Conservation (phyloP, 2,797 vertebrate species). For the Rhodeus uyekii region DNA sequence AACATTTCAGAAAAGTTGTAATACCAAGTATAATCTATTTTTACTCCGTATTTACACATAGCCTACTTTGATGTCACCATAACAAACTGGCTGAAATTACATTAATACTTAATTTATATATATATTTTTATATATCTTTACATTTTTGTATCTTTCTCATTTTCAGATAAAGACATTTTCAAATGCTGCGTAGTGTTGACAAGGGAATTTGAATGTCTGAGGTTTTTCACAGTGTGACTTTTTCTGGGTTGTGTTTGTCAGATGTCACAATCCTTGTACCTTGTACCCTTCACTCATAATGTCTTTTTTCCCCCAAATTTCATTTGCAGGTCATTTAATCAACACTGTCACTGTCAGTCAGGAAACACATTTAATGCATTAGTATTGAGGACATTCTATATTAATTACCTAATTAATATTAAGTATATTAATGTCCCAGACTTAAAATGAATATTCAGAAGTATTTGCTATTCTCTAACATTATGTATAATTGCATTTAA, state of each 20-base stretch:
- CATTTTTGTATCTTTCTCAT: background rate
- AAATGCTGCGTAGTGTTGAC: background rate
- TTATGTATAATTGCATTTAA: background rate
- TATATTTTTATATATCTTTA: background rate
- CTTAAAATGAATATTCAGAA: background rate
- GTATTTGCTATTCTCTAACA: background rate
- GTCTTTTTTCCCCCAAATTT: slow-evolving; percentile 3
- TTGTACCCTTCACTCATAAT: background rate
- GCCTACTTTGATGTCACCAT: background rate
- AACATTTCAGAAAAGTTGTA: too few species aligned
- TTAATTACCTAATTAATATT: too few species aligned
- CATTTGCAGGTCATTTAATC: background rate
- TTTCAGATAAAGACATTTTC: background rate
- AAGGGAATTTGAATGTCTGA: background rate
- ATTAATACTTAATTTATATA: background rate
- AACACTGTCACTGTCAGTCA: slow-evolving; percentile 55
- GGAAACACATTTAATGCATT: background rate
- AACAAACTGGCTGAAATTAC: background rate
- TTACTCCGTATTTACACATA: background rate
- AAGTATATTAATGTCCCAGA: background rate
- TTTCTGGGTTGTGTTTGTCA: slow-evolving; percentile 20
- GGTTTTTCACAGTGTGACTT: background rate
- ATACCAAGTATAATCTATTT: background rate
- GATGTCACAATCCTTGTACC: background rate
- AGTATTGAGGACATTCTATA: background rate